Evolutionary conservation across 2,797 vertebrate genomes (phyloP).

Genomic region (Macroramphosus scolopax): DNA sequence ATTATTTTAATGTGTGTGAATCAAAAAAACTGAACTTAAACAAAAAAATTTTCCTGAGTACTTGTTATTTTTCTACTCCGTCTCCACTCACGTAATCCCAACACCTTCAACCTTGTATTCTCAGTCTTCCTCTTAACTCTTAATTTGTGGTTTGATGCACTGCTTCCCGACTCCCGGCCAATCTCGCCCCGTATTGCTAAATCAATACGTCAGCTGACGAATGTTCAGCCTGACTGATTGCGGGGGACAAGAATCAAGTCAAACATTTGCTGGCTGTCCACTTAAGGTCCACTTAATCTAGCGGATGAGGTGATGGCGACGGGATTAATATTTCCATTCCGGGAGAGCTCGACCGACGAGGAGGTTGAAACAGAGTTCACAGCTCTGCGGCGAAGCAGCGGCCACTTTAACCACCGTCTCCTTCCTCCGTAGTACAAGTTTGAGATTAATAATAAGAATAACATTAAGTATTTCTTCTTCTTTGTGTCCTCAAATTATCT

Average conservation of each 20-base stretch:
- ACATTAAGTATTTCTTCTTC: no score
- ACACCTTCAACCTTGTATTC: conserved; percentile 14
- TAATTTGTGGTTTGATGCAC: conserved; percentile 75
- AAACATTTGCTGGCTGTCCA: conserved; percentile 69
- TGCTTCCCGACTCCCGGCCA: conserved; percentile 71
- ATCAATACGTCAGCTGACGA: conserved; percentile 76
- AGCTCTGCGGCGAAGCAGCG: not conserved
- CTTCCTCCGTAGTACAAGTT: no score
- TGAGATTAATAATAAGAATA: no score
- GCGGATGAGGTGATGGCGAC: conserved; percentile 48
- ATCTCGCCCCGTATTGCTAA: conserved; percentile 75
- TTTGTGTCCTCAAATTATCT: no score
- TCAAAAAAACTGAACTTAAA: no score
- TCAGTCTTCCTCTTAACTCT: conserved; percentile 51
- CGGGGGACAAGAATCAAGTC: conserved; percentile 71
- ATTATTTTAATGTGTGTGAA: no score
- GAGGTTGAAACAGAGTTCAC: conserved; percentile 60
- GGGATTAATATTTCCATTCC: conserved; percentile 55
- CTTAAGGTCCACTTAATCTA: conserved; percentile 71
- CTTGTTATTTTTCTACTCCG: no score
- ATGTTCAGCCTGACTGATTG: conserved; percentile 69
- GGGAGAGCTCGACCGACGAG: conserved; percentile 32
- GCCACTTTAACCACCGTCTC: no score
- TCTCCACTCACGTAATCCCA: no score
- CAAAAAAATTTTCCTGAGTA: no score